Evolutionary conservation across 2,113 vertebrate genomes (phyloP), one percentile per base, ranked within the genome.

Genomic region (Pollachius pollachius): DNA sequence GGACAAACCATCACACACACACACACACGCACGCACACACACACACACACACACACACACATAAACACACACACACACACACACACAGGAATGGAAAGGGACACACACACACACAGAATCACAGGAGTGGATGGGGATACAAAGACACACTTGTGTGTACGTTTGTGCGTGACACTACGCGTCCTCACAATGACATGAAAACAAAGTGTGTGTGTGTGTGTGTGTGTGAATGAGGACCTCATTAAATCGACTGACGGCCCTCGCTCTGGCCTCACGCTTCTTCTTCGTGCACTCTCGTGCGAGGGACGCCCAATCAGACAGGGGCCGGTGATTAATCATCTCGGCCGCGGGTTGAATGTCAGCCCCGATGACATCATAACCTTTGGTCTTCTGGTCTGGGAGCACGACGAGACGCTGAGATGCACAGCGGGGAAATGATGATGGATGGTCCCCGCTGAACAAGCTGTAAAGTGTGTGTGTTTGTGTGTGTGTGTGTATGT

Each of bases 371-470:
- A 62, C 62, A 5, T 73, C 78, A 19, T 82, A 65, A 80, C 78
- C 80, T 85, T 65, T 88, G 74, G 85, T 81, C 81, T 70, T 69
- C 21, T 59, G 67, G 48, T 0, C 21, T n/a, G 11, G 57, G 64
- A 25, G 34, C 8, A 18, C 63, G 13, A 25, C 15, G 15, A 71
- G 61, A 68, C 52, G 52, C 64, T 4, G 67, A 60, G 56, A 25
- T 15, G 59, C 63, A 4, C 13, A 48, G 6, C 13, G 34, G 2
- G 3, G 19, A 67, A 79, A 83, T 79, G 72, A 80, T 85, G 81
- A 86, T 0, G 25, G 75, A 87, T 86, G 66, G 21, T 6, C 27
- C 15, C 19, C 7, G 0, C 15, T 5, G 18, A 60, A 17, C 1
- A 2, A 15, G 18, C 4, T 23, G 64, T 21, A 16, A 23, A 23